A percentile compares a stretch with the other conserved stretches of the same genome.
phyloP scores from a whole-genome alignment of 2,888 invertebrate genomes.

The Pseudeuparius sepicola region DNA sequence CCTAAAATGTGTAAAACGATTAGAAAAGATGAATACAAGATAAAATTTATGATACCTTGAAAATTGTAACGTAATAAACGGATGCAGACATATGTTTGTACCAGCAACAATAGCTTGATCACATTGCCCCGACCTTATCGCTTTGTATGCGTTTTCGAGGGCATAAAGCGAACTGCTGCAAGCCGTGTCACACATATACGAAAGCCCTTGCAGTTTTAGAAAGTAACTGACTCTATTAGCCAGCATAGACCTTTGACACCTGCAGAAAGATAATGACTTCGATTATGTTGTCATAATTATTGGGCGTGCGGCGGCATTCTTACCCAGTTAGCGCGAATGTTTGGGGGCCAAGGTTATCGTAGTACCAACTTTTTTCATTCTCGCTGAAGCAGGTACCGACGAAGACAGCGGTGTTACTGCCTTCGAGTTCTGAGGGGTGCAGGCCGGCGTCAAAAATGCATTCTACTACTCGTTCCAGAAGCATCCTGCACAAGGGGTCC shows the following conservation, averaged over 20 bases:
- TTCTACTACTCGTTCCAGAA: constrained; percentile 51
- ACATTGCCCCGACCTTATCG: constrained; percentile 70
- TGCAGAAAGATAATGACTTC: constrained; percentile 18
- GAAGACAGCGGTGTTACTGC: constrained; percentile 69
- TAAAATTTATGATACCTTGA: constrained; percentile 43
- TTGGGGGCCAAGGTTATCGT: constrained; percentile 55
- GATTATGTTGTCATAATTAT: too few relatives aligned
- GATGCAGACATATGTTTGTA: constrained; percentile 75
- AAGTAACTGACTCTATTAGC: constrained; percentile 85
- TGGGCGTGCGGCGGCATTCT: constrained; percentile 24
- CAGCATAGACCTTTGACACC: constrained; percentile 70
- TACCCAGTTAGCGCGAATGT: constrained; percentile 45
- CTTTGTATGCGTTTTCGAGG: constrained; percentile 68
- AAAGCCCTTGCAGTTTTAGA: constrained; percentile 81
- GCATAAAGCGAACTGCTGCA: constrained; percentile 91
- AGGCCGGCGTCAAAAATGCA: constrained; percentile 52
- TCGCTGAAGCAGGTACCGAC: constrained; percentile 71
- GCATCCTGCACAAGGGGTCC: constrained; percentile 47
- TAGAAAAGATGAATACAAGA: constrained; percentile 5
- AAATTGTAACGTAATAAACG: constrained; percentile 83
- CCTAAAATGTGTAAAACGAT: constrained; percentile 28
- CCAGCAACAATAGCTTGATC: constrained; percentile 88
- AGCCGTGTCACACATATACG: constrained; percentile 82
- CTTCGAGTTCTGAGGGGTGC: constrained; percentile 59
- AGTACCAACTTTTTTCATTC: constrained; percentile 62